Conservation (phyloP, 2,888 invertebrate species). For the Mesorhabditis belari region DNA sequence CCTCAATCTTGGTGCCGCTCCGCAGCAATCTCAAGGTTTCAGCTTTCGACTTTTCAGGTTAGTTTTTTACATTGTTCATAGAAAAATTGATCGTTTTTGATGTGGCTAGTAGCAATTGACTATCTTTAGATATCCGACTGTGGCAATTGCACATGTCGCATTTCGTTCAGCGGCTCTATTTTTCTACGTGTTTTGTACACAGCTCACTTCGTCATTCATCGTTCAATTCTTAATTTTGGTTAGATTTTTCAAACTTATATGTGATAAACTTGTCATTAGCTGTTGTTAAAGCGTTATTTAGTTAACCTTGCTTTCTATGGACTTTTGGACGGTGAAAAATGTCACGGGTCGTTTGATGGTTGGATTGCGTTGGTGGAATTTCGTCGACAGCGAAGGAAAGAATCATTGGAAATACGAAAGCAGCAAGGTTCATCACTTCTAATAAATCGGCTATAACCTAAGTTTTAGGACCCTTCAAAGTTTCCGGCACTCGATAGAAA, state of each 20-base stretch:
- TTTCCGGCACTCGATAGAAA: slow-evolving; percentile 68
- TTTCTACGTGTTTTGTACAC: slow-evolving; percentile 80
- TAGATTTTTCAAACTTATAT: slow-evolving; percentile 10
- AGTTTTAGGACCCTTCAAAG: slow-evolving; percentile 40
- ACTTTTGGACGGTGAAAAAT: slow-evolving; percentile 99
- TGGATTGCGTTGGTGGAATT: slow-evolving; percentile 98
- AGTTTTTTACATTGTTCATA: background rate
- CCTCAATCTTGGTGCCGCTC: slow-evolving; percentile 21
- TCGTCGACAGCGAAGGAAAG: slow-evolving; percentile 90
- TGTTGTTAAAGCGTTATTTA: slow-evolving; percentile 15
- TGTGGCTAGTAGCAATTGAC: background rate
- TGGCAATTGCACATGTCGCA: slow-evolving; percentile 59
- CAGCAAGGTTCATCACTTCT: slow-evolving; percentile 66
- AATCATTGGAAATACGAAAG: slow-evolving; percentile 98
- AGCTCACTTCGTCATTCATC: slow-evolving; percentile 85
- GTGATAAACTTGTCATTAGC: background rate
- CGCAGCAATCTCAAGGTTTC: slow-evolving; percentile 17
- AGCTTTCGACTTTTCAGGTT: slow-evolving; percentile 32
- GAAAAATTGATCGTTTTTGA: background rate
- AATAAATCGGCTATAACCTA: background rate
- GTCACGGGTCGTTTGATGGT: slow-evolving; percentile 87
- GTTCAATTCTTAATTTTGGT: slow-evolving; percentile 87
- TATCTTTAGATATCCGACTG: slow-evolving; percentile 36
- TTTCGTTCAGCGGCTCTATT: slow-evolving; percentile 73
- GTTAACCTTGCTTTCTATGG: slow-evolving; percentile 77